These are phyloP conservation scores for Gymnosoma rotundatum DNA, from an alignment of 2,888 invertebrate genomes.

Conservation along the genomic window DNA sequence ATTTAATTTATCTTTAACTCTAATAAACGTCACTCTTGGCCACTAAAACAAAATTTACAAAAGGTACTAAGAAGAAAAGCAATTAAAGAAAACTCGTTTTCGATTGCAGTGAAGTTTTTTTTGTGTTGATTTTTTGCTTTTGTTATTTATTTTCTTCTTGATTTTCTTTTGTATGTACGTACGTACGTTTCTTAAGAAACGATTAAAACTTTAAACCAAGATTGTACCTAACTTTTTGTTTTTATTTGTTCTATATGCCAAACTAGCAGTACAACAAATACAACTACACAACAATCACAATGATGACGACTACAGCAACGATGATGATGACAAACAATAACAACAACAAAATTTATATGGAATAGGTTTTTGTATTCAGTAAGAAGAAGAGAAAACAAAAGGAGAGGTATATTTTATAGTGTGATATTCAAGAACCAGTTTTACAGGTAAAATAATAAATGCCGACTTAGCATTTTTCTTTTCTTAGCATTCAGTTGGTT, in stretches of 20 bases:
- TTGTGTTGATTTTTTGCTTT: not conserved
- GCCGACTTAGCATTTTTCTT: constrained; percentile 49
- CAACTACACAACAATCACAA: constrained; percentile 22
- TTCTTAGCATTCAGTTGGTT: constrained; percentile 24
- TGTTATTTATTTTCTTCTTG: constrained; percentile 42
- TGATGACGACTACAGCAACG: constrained; percentile 53
- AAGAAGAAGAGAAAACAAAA: constrained; percentile 37
- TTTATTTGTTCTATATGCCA: constrained; percentile 42
- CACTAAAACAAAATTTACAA: constrained; percentile 46
- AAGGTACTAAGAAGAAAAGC: constrained; percentile 14
- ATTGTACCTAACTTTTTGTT: constrained; percentile 9
- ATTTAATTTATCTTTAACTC: constrained; percentile 23
- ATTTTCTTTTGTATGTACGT: constrained; percentile 55
- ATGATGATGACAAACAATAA: constrained; percentile 71
- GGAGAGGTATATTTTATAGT: constrained; percentile 29
- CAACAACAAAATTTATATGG: constrained; percentile 23
- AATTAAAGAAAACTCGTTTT: constrained; percentile 53
- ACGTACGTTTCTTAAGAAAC: constrained; percentile 62
- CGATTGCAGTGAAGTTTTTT: constrained; percentile 19
- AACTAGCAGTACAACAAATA: constrained; percentile 13
- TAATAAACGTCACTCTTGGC: constrained; percentile 52
- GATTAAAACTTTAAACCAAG: constrained; percentile 57
- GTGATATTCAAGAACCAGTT: constrained; percentile 76
- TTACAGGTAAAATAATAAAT: constrained; percentile 75
- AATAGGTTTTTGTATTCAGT: constrained; percentile 22